Conservation (phyloP, 2,113 vertebrate species). For the Triplophysa tibetana region DNA sequence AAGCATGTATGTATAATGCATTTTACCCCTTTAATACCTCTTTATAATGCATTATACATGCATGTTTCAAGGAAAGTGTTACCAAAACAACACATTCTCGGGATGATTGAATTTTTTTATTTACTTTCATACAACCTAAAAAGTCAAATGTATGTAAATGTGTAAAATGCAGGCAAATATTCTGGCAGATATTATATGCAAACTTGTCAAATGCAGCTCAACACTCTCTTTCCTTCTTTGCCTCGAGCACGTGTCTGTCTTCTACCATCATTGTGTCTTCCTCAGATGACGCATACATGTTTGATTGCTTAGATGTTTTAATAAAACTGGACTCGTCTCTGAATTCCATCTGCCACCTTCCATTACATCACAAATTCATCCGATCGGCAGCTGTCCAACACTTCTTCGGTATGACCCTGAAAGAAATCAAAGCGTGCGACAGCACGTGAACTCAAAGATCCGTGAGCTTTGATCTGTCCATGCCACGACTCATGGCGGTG, state of each 20-base stretch:
- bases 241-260: neutral
- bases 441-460: neutral
- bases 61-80: no score
- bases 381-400: constrained; percentile 9
- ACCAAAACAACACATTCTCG: no score
- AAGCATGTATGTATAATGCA: no score
- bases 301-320: constrained; percentile 29
- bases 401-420: neutral
- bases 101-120: no score
- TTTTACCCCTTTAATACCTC: no score
- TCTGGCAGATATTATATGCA: no score
- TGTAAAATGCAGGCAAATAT: no score
- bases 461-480: constrained; percentile 30
- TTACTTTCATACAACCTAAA: no score
- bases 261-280: neutral
- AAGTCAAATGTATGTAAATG: no score
- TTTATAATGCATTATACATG: no score
- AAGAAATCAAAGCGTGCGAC: neutral
- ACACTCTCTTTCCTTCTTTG: neutral
- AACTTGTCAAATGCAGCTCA: no score
- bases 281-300: neutral
- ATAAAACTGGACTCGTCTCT: neutral
- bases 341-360: constrained; percentile 10
- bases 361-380: constrained; percentile 7
- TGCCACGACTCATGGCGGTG: neutral